phyloP scores from a whole-genome alignment of 1,140 invertebrate species.

The Globodera rostochiensis region DNA sequence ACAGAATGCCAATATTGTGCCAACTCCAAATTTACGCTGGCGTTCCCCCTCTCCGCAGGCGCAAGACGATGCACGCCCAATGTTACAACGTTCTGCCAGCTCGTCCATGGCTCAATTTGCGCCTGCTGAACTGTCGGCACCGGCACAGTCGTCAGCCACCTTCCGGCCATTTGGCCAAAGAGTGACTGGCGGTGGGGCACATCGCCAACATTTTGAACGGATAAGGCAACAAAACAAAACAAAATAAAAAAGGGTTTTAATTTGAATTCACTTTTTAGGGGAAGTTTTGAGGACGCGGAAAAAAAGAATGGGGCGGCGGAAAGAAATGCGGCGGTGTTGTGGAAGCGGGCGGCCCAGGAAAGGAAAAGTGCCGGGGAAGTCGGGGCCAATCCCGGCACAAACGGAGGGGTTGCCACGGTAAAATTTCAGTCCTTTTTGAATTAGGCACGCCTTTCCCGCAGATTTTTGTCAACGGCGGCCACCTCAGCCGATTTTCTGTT shows the following conservation, averaged over 20 bases:
- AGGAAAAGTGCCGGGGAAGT: not conserved
- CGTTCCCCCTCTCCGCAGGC: not conserved
- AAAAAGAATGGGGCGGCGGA: not conserved
- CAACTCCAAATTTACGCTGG: not conserved
- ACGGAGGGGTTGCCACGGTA: not conserved
- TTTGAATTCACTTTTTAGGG: not conserved
- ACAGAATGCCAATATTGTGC: not conserved
- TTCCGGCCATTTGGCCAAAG: not conserved
- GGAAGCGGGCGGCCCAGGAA: constrained; percentile 7
- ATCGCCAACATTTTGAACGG: constrained; percentile 10
- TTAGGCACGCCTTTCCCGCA: not conserved
- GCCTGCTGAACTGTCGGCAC: not conserved
- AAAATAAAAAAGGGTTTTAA: not conserved
- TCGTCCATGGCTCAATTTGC: not conserved
- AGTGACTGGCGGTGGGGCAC: not conserved
- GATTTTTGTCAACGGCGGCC: not conserved
- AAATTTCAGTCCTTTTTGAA: not conserved
- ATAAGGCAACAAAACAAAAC: not conserved
- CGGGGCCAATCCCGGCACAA: not conserved
- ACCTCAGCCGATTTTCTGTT: not conserved
- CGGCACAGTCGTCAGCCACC: not conserved
- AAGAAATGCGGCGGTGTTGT: not conserved
- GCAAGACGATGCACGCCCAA: not conserved
- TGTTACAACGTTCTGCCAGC: not conserved
- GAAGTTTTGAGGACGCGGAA: constrained; percentile 1